Conservation (phyloP, 2,113 vertebrate species). For the Cacatua alba region DNA sequence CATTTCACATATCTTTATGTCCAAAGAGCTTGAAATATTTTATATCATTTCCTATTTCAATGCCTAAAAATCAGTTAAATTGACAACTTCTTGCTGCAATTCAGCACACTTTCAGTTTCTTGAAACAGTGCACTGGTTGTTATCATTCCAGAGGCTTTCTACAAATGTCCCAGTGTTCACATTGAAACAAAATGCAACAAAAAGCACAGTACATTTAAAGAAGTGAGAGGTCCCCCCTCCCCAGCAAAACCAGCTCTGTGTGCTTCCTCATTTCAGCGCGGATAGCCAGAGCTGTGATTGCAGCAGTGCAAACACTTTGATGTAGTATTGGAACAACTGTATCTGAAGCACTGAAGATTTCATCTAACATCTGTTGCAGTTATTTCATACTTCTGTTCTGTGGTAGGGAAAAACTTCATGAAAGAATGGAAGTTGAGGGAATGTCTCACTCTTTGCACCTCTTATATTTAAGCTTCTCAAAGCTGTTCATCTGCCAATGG, state of each 20-base stretch:
- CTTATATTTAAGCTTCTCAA: neutral
- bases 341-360: constrained; percentile 10
- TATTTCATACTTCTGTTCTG: neutral
- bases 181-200: neutral
- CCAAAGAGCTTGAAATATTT: neutral
- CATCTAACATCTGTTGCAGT: neutral
- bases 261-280: neutral
- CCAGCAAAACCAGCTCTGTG: constrained; percentile 7
- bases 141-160: constrained; percentile 29
- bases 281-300: neutral
- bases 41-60: neutral
- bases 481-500: neutral
- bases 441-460: neutral
- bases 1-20: neutral
- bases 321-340: neutral
- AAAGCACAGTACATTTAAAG: neutral
- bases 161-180: constrained; percentile 21
- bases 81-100: neutral
- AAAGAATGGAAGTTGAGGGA: neutral
- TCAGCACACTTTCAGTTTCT: neutral
- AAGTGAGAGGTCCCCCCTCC: neutral
- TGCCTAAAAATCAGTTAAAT: neutral
- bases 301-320: neutral
- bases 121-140: neutral
- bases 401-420: neutral